phyloP scores from a whole-genome alignment of 1,140 invertebrate genomes.

The Hormaphis cornu region DNA sequence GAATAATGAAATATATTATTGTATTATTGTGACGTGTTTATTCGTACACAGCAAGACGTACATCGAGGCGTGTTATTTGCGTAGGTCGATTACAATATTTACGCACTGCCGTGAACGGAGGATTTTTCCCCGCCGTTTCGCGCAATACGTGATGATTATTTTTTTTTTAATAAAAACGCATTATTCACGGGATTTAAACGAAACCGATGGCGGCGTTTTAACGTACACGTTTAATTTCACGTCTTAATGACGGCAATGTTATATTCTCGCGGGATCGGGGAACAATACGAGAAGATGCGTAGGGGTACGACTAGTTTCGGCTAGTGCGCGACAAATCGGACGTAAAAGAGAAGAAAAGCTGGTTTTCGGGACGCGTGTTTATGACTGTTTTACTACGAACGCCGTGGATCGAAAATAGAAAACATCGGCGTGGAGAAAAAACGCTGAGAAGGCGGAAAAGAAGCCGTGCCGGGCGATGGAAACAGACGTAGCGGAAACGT shows the following conservation, averaged over 20 bases:
- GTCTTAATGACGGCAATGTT: background rate
- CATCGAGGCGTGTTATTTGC: no score
- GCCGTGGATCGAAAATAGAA: background rate
- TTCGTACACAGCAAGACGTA: background rate
- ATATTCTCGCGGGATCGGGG: background rate
- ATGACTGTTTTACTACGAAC: background rate
- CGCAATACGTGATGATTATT: no score
- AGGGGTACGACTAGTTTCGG: background rate
- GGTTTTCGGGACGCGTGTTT: no score
- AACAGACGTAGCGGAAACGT: no score
- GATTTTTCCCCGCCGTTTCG: no score
- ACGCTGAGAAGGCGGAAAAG: no score
- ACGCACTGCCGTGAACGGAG: no score
- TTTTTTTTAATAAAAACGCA: no score
- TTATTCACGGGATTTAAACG: slow-evolving; percentile 22
- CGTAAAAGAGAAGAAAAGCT: background rate
- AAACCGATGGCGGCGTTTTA: slow-evolving; percentile 4
- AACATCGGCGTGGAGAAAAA: background rate
- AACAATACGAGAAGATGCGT: background rate
- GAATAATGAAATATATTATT: no score
- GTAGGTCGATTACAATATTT: no score
- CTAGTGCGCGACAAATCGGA: background rate
- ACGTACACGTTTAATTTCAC: no score
- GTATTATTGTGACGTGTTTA: background rate
- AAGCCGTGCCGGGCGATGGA: no score